Conservation (phyloP, 2,113 vertebrate species). For the Bos taurus region DNA sequence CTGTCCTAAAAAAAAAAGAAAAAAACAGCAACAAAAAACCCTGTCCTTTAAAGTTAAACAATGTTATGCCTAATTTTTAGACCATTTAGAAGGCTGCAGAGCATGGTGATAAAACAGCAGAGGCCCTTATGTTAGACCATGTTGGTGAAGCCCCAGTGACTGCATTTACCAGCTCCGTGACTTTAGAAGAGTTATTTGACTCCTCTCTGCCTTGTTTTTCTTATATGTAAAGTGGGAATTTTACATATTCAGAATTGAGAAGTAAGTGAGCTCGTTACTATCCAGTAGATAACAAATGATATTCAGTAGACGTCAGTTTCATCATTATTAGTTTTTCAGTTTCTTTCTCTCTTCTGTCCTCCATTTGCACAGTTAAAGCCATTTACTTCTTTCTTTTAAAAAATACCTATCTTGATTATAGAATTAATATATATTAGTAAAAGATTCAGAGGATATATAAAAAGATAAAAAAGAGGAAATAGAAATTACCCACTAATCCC, state of each 20-base stretch:
- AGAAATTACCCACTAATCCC: not conserved
- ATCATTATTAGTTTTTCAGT: not conserved
- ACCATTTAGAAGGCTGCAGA: not conserved
- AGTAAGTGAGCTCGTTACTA: not conserved
- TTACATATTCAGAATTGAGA: not conserved
- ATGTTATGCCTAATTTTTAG: not conserved
- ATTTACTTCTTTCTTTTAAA: not conserved
- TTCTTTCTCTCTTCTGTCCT: not conserved
- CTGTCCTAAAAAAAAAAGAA: not conserved
- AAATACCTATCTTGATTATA: not conserved
- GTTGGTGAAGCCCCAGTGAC: not conserved
- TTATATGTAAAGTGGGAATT: not conserved
- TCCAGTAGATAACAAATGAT: not conserved
- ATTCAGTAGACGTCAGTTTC: not conserved
- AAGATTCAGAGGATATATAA: not conserved
- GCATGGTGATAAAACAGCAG: not conserved
- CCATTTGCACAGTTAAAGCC: not conserved
- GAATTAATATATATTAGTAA: not conserved
- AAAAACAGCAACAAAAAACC: not conserved
- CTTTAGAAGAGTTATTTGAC: not conserved
- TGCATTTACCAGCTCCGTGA: not conserved
- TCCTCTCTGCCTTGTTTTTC: not conserved
- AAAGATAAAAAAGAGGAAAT: not conserved
- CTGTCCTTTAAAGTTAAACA: not conserved
- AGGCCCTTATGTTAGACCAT: not conserved